These are phyloP conservation scores for Pteropus alecto DNA, from an alignment of 2,113 vertebrate genomes.

Conservation along the genomic window DNA sequence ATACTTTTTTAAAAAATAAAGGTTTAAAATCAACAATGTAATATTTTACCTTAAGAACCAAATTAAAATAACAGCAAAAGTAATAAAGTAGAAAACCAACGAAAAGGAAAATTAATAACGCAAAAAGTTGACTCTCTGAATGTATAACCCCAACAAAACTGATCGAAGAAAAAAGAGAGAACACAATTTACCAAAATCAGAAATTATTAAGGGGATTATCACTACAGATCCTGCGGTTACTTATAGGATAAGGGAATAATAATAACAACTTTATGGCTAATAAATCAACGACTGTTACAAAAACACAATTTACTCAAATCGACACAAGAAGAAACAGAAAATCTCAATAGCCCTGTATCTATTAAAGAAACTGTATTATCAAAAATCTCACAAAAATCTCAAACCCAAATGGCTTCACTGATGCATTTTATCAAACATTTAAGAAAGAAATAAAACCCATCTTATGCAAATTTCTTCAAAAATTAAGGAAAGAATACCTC, in stretches of 20 bases:
- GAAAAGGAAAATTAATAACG: background rate
- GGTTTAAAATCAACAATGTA: background rate
- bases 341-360: background rate
- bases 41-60: background rate
- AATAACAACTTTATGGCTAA: background rate
- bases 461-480: constrained; percentile 19
- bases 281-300: background rate
- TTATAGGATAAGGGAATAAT: background rate
- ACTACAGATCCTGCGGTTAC: background rate
- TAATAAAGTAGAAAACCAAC: background rate
- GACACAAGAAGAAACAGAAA: constrained; percentile 23
- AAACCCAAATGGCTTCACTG: background rate
- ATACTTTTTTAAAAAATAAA: background rate
- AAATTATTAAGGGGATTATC: background rate
- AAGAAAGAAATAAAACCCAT: background rate
- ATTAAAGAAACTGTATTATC: constrained; percentile 14
- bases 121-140: background rate
- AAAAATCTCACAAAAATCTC: background rate
- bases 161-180: background rate
- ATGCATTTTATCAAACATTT: background rate
- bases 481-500: background rate
- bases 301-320: constrained; percentile 8
- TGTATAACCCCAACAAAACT: background rate
- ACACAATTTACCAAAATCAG: background rate
- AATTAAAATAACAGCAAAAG: background rate